phyloP scores from a whole-genome alignment of 2,113 vertebrate species.

The Rhipidura dahli region DNA sequence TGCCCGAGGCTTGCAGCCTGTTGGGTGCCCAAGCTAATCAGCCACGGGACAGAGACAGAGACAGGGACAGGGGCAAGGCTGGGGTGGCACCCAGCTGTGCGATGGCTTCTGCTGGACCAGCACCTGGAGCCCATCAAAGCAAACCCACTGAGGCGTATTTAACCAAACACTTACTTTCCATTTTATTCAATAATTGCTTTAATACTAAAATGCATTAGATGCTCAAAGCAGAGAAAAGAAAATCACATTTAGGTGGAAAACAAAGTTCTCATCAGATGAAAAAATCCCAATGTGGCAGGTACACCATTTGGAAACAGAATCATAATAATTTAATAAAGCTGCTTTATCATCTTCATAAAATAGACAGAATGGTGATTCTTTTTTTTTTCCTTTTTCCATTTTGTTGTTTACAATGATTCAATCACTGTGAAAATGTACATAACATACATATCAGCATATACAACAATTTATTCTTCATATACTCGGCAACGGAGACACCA shows the following conservation, averaged over 20 bases:
- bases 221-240: slow-evolving; percentile 77
- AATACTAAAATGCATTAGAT: slow-evolving; percentile 82
- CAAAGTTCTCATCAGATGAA: slow-evolving; percentile 73
- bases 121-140: not conserved
- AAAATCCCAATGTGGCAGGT: slow-evolving; percentile 69
- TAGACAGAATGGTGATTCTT: slow-evolving; percentile 77
- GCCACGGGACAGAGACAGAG: rapidly evolving
- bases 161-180: slow-evolving; percentile 68
- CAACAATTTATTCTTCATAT: slow-evolving; percentile 77
- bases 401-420: slow-evolving; percentile 76
- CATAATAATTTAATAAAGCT: slow-evolving; percentile 85
- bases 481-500: slow-evolving; percentile 73
- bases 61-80: rapidly evolving
- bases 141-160: slow-evolving; percentile 48
- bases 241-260: slow-evolving; percentile 77
- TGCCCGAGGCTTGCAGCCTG: not conserved
- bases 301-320: slow-evolving; percentile 78
- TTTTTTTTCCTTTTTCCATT: not conserved
- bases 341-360: slow-evolving; percentile 83
- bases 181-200: slow-evolving; percentile 81
- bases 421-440: slow-evolving; percentile 83
- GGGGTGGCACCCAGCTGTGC: rapidly evolving
- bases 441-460: slow-evolving; percentile 81
- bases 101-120: not conserved
- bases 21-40: rapidly evolving